These are phyloP conservation scores for Pseudoips prasinana DNA, from an alignment of 2,888 invertebrate species.

Conservation along the genomic window DNA sequence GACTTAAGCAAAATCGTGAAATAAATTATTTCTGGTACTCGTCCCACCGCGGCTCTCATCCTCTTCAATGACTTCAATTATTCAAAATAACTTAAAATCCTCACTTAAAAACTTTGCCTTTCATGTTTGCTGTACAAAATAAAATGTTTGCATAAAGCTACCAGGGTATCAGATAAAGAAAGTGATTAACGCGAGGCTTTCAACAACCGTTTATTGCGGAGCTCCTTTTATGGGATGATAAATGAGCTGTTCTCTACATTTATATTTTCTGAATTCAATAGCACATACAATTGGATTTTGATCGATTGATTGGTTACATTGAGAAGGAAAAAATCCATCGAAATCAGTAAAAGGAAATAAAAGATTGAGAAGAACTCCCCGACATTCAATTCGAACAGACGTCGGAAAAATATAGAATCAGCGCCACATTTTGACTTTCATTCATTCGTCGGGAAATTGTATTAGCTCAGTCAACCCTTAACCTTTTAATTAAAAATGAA, in stretches of 20 bases:
- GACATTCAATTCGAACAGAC: not conserved
- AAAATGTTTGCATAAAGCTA: constrained; percentile 1
- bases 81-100: constrained; percentile 32
- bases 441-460: constrained; percentile 2
- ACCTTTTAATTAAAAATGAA: constrained; percentile 16
- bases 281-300: not conserved
- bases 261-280: not conserved
- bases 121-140: constrained; percentile 10
- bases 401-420: constrained; percentile 1
- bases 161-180: not conserved
- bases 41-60: constrained; percentile 6
- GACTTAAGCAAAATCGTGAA: constrained; percentile 14
- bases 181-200: not conserved
- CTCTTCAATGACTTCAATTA: constrained; percentile 33
- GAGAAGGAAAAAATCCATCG: not conserved
- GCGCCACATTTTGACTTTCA: not conserved
- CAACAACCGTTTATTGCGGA: not conserved
- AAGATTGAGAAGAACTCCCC: not conserved
- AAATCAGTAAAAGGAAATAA: not conserved
- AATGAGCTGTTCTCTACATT: not conserved
- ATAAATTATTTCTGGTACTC: constrained; percentile 21
- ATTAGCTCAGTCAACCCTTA: constrained; percentile 7
- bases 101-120: constrained; percentile 10
- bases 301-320: not conserved
- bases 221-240: not conserved